Evolutionary conservation across 1,140 invertebrate genomes (phyloP).

Genomic region (Tetragonula clypearis): DNA sequence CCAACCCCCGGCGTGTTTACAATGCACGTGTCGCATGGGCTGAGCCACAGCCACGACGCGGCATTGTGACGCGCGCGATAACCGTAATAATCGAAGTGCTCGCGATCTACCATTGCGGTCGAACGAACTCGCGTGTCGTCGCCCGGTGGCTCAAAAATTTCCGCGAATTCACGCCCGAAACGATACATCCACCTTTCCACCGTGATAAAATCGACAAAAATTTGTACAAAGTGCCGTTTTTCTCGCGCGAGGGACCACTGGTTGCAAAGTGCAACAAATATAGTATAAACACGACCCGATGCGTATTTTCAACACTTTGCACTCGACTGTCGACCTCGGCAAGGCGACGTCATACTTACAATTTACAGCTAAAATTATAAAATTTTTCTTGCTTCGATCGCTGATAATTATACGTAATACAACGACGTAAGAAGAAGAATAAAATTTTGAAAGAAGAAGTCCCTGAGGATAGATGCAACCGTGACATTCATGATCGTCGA

Average conservation of each 20-base stretch:
- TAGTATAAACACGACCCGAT: too few relatives aligned
- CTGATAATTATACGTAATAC: too few relatives aligned
- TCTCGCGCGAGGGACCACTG: not conserved
- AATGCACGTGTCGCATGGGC: constrained; percentile 31
- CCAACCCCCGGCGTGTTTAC: constrained; percentile 45
- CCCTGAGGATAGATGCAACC: too few relatives aligned
- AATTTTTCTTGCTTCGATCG: too few relatives aligned
- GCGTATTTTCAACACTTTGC: too few relatives aligned
- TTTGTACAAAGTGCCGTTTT: not conserved
- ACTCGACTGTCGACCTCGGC: too few relatives aligned
- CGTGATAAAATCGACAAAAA: not conserved
- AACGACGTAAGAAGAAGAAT: too few relatives aligned
- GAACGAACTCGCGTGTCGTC: not conserved
- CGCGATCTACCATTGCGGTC: constrained; percentile 22
- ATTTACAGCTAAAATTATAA: too few relatives aligned
- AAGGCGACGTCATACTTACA: too few relatives aligned
- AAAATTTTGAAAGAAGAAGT: too few relatives aligned
- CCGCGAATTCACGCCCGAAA: not conserved
- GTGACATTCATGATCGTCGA: too few relatives aligned
- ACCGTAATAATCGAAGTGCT: constrained; percentile 49
- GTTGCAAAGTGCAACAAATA: too few relatives aligned
- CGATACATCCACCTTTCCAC: not conserved
- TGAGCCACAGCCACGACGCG: constrained; percentile 11
- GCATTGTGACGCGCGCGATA: constrained; percentile 46
- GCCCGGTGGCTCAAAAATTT: not conserved